Conservation (phyloP, 2,888 invertebrate genomes). For the Eupithecia tripunctaria region DNA sequence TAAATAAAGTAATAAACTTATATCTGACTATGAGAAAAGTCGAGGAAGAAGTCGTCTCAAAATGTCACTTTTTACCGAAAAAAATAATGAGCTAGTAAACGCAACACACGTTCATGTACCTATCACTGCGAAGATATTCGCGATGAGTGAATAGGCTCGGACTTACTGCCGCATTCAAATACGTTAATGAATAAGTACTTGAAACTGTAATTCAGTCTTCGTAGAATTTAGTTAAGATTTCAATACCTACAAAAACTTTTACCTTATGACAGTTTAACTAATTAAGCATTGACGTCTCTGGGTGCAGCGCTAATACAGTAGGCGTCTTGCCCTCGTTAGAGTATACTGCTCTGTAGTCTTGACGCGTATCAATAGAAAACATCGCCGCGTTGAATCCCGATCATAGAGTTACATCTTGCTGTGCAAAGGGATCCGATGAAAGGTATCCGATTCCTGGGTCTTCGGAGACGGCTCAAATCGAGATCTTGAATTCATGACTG, state of each 20-base stretch:
- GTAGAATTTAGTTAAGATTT: no score
- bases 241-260: no score
- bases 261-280: no score
- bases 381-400: background rate
- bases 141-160: background rate
- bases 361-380: background rate
- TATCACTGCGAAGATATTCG: background rate
- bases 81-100: background rate
- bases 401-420: background rate
- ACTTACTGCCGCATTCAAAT: no score
- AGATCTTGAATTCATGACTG: slow-evolving; percentile 76
- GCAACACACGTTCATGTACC: background rate
- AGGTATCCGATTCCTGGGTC: background rate
- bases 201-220: no score
- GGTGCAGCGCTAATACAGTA: background rate
- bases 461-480: slow-evolving; percentile 65
- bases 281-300: no score
- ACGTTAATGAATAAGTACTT: no score
- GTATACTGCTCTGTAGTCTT: no score
- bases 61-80: background rate
- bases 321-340: no score
- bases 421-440: background rate
- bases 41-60: background rate
- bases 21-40: background rate
- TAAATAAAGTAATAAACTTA: background rate